phyloP scores from a whole-genome alignment of 2,888 invertebrate genomes.

The Plagodis dolabraria region DNA sequence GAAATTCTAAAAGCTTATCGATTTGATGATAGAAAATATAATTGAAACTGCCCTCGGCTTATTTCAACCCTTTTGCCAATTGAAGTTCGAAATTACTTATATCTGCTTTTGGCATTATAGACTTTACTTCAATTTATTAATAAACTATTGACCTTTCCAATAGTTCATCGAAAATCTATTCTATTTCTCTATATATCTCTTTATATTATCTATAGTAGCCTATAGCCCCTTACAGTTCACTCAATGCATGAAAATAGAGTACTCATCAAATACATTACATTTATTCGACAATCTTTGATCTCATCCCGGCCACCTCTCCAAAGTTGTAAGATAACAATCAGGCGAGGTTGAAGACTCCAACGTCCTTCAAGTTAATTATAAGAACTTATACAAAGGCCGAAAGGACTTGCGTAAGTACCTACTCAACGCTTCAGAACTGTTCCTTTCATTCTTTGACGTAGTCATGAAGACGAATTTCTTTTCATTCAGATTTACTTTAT shows the following conservation, averaged over 20 bases:
- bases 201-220: too few species aligned
- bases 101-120: too few species aligned
- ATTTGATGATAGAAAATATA: too few species aligned
- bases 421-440: slow-evolving; percentile 49
- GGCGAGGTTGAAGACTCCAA: slow-evolving; percentile 46
- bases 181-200: too few species aligned
- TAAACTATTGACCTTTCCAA: too few species aligned
- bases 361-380: slow-evolving; percentile 60
- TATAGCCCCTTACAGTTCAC: slow-evolving; percentile 6
- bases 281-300: slow-evolving; percentile 51
- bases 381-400: slow-evolving; percentile 54
- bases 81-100: too few species aligned
- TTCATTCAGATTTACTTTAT: slow-evolving; percentile 46
- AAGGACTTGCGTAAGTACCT: slow-evolving; percentile 47
- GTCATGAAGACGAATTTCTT: slow-evolving; percentile 45
- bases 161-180: too few species aligned
- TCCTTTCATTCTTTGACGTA: slow-evolving; percentile 46
- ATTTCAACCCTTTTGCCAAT: too few species aligned
- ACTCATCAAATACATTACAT: slow-evolving; percentile 27
- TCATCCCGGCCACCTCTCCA: slow-evolving; percentile 46
- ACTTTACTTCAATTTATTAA: too few species aligned
- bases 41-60: too few species aligned
- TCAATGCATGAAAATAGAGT: slow-evolving; percentile 8
- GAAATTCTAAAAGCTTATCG: too few species aligned
- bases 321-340: slow-evolving; percentile 56